Evolutionary conservation across 2,888 invertebrate species (phyloP).

Genomic region (Tinea trinotella): DNA sequence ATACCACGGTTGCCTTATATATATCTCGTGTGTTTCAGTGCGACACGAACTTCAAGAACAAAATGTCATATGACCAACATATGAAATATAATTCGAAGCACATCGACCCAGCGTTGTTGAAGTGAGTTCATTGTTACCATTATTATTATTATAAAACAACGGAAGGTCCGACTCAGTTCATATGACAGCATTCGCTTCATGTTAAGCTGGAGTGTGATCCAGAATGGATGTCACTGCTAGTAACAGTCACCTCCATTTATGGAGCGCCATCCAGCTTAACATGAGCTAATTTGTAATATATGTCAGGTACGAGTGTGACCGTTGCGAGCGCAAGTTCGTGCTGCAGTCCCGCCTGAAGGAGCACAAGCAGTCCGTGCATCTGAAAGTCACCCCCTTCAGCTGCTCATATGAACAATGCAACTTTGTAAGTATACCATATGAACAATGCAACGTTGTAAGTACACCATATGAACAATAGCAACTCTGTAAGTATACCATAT

Average conservation of each 20-base stretch:
- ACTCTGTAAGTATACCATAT: too few relatives aligned
- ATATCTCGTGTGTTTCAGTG: slow-evolving; percentile 43
- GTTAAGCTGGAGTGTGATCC: too few relatives aligned
- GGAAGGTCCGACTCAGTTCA: too few relatives aligned
- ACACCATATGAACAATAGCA: too few relatives aligned
- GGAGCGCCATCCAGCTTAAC: too few relatives aligned
- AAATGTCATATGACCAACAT: slow-evolving; percentile 53
- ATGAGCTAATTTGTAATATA: background rate
- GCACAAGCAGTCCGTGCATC: slow-evolving; percentile 48
- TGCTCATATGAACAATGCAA: slow-evolving; percentile 38
- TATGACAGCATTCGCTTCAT: too few relatives aligned
- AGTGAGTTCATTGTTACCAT: too few relatives aligned
- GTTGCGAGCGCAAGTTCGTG: slow-evolving; percentile 46
- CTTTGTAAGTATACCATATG: slow-evolving; percentile 55
- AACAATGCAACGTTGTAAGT: too few relatives aligned
- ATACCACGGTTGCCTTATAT: too few relatives aligned
- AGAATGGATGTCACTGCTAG: too few relatives aligned
- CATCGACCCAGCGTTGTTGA: slow-evolving; percentile 50
- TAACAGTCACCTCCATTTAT: too few relatives aligned
- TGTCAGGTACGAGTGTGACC: slow-evolving; percentile 39
- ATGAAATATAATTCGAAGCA: slow-evolving; percentile 60
- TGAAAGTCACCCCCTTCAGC: slow-evolving; percentile 40
- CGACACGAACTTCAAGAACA: slow-evolving; percentile 56
- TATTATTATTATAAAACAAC: too few relatives aligned
- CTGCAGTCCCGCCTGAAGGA: slow-evolving; percentile 43